These are phyloP conservation scores for Brachyistius frenatus DNA, from an alignment of 2,113 vertebrate genomes.

Conservation along the genomic window DNA sequence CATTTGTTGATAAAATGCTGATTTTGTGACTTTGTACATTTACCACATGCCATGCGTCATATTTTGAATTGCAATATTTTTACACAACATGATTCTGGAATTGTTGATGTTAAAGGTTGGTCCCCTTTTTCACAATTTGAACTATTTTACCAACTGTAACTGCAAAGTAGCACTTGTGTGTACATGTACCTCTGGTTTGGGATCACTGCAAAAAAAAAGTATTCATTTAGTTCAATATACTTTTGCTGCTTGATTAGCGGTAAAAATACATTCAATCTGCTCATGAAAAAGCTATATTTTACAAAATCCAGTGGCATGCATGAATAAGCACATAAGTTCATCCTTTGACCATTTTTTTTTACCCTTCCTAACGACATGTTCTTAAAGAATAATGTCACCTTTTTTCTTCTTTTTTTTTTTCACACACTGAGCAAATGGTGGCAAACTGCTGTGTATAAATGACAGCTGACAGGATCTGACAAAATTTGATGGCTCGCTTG, in stretches of 20 bases:
- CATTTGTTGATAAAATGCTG: neutral
- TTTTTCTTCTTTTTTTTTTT: too few species aligned
- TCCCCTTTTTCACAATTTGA: too few species aligned
- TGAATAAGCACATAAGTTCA: neutral
- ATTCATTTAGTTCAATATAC: neutral
- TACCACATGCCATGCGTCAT: neutral
- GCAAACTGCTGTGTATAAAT: too few species aligned
- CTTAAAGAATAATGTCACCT: too few species aligned
- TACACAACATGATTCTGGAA: neutral
- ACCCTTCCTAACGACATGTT: neutral
- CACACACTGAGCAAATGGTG: too few species aligned
- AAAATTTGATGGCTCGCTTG: too few species aligned
- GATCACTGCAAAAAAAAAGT: neutral
- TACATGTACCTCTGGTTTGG: neutral
- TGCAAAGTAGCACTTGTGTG: neutral
- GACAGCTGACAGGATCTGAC: too few species aligned
- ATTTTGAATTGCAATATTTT: neutral
- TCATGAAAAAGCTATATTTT: neutral
- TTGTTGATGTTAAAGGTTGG: too few species aligned
- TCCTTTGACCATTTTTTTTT: neutral
- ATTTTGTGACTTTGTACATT: neutral
- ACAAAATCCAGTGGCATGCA: neutral
- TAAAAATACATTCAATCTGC: neutral
- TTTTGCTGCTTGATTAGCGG: neutral
- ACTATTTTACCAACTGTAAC: too few species aligned